Evolutionary conservation across 2,888 invertebrate species (phyloP).

Genomic region (Drosophila testacea): DNA sequence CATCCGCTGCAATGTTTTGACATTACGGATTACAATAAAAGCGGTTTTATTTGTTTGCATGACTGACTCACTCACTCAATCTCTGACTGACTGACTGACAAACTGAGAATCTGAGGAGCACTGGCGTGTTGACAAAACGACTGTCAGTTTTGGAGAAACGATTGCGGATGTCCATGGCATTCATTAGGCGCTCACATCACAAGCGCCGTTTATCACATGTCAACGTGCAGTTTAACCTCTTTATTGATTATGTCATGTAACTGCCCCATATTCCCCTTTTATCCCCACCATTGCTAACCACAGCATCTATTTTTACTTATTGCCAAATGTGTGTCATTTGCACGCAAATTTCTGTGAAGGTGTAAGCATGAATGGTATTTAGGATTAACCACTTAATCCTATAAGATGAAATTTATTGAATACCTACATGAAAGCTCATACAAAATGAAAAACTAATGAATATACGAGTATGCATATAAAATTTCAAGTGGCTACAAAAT

Average conservation of each 20-base stretch:
- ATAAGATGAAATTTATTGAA: conserved; percentile 29
- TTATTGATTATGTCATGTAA: conserved; percentile 63
- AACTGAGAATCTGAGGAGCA: conserved; percentile 7
- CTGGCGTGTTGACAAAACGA: conserved; percentile 28
- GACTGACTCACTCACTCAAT: conserved; percentile 32
- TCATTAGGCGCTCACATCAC: conserved; percentile 66
- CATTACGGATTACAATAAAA: conserved; percentile 77
- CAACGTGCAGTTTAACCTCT: conserved; percentile 64
- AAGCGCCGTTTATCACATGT: conserved; percentile 62
- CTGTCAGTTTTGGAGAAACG: conserved; percentile 18
- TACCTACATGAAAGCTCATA: conserved; percentile 15
- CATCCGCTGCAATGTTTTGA: conserved; percentile 72
- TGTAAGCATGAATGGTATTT: conserved; percentile 15
- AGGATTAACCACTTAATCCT: conserved; percentile 31
- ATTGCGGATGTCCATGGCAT: conserved; percentile 49
- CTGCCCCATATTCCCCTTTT: not conserved
- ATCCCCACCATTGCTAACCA: not conserved
- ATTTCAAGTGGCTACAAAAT: conserved; percentile 9
- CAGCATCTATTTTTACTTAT: conserved; percentile 31
- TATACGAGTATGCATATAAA: not conserved
- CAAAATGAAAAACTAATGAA: conserved; percentile 4
- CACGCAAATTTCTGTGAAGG: conserved; percentile 27
- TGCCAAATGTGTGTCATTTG: conserved; percentile 13
- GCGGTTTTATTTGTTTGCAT: conserved; percentile 70
- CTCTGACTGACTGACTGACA: conserved; percentile 17